Evolutionary conservation across 64 coral and sea anemone genomes (phyloP).

Genomic region (Montipora foliosa): DNA sequence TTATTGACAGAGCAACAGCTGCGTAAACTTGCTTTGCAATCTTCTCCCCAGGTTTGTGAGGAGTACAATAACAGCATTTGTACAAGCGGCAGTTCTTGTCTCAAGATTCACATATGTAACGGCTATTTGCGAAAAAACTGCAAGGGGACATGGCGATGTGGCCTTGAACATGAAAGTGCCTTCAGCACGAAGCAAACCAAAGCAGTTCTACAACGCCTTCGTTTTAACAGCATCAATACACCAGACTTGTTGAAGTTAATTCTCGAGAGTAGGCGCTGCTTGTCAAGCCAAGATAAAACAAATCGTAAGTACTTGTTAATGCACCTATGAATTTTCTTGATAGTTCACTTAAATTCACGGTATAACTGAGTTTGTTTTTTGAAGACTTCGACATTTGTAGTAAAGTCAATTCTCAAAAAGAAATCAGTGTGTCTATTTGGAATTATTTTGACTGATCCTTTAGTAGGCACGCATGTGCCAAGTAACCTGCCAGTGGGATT

Average conservation of each 20-base stretch:
- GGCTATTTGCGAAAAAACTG: slow-evolving; percentile 23
- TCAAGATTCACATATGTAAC: slow-evolving; percentile 46
- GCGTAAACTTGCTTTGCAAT: slow-evolving; percentile 19
- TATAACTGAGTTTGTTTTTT: too few relatives aligned
- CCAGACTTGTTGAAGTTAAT: not conserved
- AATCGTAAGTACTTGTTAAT: not conserved
- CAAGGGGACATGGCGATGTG: not conserved
- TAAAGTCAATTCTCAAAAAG: too few relatives aligned
- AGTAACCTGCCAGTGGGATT: too few relatives aligned
- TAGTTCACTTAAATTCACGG: not conserved
- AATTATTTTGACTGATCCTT: too few relatives aligned
- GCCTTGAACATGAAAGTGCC: slow-evolving; percentile 9
- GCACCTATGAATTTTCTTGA: not conserved
- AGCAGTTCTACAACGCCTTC: not conserved
- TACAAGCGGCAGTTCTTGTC: not conserved
- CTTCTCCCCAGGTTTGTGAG: slow-evolving; percentile 63
- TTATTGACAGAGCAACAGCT: slow-evolving; percentile 58
- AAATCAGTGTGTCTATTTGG: too few relatives aligned
- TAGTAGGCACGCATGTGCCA: too few relatives aligned
- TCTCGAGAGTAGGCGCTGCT: not conserved
- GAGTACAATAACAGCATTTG: slow-evolving; percentile 70
- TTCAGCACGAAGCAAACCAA: slow-evolving; percentile 11
- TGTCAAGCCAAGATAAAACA: not conserved
- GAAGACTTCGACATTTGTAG: too few relatives aligned
- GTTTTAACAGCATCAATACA: not conserved